Percentiles rank a stretch among this genome's conserved stretches.
Conservation (phyloP, 2,797 vertebrate species). For the Acanthornis magna region DNA sequence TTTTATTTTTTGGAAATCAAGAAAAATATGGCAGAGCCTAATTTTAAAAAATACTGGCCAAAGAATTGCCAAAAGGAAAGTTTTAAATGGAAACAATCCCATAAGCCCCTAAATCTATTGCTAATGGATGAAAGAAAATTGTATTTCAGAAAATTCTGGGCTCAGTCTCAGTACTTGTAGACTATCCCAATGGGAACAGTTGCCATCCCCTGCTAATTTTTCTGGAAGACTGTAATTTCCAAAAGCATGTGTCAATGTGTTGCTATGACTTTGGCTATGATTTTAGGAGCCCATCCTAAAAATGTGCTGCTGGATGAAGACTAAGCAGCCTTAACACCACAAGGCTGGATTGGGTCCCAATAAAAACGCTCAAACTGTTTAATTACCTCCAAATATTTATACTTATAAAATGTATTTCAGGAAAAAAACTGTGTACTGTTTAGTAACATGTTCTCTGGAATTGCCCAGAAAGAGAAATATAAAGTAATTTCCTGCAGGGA, state of each 20-base stretch:
- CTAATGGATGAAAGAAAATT: not conserved
- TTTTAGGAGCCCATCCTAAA: not conserved
- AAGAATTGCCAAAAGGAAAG: not conserved
- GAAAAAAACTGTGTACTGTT: not conserved
- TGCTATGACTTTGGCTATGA: not conserved
- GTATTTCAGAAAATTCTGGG: not conserved
- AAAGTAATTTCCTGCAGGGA: not conserved
- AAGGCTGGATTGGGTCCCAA: not conserved
- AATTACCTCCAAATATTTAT: not conserved
- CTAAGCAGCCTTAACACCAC: not conserved
- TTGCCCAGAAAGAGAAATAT: slow-evolving; percentile 5
- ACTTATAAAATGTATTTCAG: not conserved
- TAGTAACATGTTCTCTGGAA: not conserved
- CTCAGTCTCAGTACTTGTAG: not conserved
- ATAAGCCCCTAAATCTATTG: not conserved
- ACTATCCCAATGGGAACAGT: not conserved
- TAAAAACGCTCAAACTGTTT: not conserved
- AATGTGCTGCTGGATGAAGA: not conserved
- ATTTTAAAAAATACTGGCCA: not conserved
- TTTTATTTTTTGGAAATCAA: not conserved
- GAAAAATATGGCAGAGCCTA: not conserved
- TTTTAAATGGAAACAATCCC: not conserved
- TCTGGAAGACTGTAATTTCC: not conserved
- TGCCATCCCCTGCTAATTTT: not conserved
- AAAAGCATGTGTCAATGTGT: not conserved